Evolutionary conservation across 2,113 vertebrate species (phyloP).

Genomic region (Apaloderma vittatum): DNA sequence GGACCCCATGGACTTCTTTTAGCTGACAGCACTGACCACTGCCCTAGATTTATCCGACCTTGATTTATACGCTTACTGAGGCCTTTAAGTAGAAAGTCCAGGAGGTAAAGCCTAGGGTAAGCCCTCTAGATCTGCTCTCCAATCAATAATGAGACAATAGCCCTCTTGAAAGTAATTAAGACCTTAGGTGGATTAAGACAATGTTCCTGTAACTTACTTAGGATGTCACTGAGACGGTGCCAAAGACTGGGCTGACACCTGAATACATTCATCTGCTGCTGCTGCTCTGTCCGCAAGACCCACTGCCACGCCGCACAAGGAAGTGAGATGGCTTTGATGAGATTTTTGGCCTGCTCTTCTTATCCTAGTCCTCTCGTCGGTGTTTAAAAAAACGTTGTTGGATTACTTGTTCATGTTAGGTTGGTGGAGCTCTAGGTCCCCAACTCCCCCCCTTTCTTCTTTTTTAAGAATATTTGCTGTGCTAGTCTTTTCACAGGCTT

Average conservation of each 20-base stretch:
- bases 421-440: neutral
- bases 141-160: constrained; percentile 29
- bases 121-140: constrained; percentile 1
- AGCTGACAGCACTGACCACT: neutral
- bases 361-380: neutral
- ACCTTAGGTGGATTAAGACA: constrained; percentile 33
- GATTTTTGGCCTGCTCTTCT: neutral
- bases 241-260: neutral
- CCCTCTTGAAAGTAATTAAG: constrained; percentile 50
- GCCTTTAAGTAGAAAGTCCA: neutral
- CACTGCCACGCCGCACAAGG: neutral
- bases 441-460: neutral
- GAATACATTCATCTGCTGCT: neutral
- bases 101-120: constrained; percentile 22
- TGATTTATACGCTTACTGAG: neutral
- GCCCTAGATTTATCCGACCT: neutral
- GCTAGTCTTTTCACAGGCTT: neutral
- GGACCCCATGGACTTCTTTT: neutral
- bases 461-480: neutral
- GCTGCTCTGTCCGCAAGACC: neutral
- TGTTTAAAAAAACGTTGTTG: neutral
- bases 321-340: neutral
- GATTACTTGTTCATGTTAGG: neutral
- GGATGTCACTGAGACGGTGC: neutral
- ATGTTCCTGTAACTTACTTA: constrained; percentile 24